Base-by-base conservation (phyloP, 2,888 invertebrate genomes). In the Agonopterix subpropinquella region DNA sequence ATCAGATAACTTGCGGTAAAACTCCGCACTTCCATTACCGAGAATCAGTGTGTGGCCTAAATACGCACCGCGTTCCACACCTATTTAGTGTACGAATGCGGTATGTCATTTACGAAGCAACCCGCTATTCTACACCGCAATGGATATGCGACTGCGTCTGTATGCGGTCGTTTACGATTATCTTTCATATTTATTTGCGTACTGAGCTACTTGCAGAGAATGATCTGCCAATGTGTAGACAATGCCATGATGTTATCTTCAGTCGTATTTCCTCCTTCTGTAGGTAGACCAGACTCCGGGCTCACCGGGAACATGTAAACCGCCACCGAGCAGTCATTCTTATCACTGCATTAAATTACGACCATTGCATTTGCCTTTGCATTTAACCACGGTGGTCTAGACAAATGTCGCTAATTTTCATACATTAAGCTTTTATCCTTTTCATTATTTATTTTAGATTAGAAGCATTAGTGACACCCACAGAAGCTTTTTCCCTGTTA, bases 21-120 rank as follows among this genome's bases (percentile, higher is more conserved):
- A 73, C 66, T 67, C 60, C 52, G 57, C 70, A 74, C 65, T 69
- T 77, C 73, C 71, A 81, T 85, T 81, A 82, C 77, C 56, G 58
- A 73, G 71, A 77, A 77, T 67, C 75, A 70, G 76, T 74, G 77
- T 82, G 77, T 83, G 82, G 82, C 86, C 85, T 67, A 79, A 81
- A 85, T 86, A 76, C 63, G 61, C 47, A 54, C 56, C 57, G 64
- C 64, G 70, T 67, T 69, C 62, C 65, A 62, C 72, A 67, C 70
- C 74, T 74, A 78, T 82, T 81, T 72, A 70, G 77, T 73, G 68
- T 67, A 61, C 65, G 75, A 76, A 77, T 70, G 75, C 65, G 73
- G 78, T 79, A 80, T 80, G 80, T 73, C 77, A 81, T 82, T 84
- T 79, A 72, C 71, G 58, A 58, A 58, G 61, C 62, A 68, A 62